Percentiles rank a stretch among this genome's conserved stretches.
Evolutionary conservation across 2,797 vertebrate genomes (phyloP).

Genomic region (Typhlichthys subterraneus): DNA sequence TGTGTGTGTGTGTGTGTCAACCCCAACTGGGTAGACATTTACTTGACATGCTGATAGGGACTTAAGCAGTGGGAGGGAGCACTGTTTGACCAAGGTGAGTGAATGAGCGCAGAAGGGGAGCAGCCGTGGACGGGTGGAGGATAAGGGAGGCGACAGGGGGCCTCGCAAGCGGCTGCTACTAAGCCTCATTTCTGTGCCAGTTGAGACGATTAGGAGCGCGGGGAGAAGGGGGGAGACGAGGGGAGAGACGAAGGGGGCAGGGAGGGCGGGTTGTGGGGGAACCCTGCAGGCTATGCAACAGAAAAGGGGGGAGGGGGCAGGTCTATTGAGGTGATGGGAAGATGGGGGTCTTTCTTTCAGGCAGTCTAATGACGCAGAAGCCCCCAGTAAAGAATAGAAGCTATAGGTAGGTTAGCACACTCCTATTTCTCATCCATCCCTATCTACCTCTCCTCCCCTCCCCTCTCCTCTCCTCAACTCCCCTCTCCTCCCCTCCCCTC

Average conservation of each 20-base stretch:
- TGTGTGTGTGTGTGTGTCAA: constrained; percentile 59
- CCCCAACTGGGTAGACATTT: constrained; percentile 85
- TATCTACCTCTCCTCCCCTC: constrained; percentile 30
- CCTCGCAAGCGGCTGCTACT: constrained; percentile 77
- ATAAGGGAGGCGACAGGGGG: constrained; percentile 21
- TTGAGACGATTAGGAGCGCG: constrained; percentile 78
- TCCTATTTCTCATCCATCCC: constrained; percentile 35
- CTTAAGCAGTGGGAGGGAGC: constrained; percentile 84
- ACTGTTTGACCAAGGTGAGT: constrained; percentile 78
- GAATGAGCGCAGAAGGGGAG: constrained; percentile 73
- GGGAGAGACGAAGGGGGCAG: constrained; percentile 32
- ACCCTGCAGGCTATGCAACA: constrained; percentile 64
- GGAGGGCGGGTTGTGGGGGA: constrained; percentile 51
- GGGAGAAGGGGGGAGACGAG: constrained; percentile 56
- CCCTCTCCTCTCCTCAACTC: constrained; percentile 36
- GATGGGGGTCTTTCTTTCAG: constrained; percentile 74
- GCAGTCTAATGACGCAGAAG: constrained; percentile 80
- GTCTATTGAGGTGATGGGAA: constrained; percentile 77
- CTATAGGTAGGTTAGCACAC: constrained; percentile 18
- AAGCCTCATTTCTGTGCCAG: constrained; percentile 80
- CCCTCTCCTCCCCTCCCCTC: constrained; percentile 40
- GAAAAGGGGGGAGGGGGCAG: constrained; percentile 48
- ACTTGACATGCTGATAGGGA: constrained; percentile 87
- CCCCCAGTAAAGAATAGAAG: constrained; percentile 74
- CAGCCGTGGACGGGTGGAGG: constrained; percentile 55